Evolutionary conservation across 2,888 invertebrate genomes (phyloP).

Genomic region (Rotaria socialis): DNA sequence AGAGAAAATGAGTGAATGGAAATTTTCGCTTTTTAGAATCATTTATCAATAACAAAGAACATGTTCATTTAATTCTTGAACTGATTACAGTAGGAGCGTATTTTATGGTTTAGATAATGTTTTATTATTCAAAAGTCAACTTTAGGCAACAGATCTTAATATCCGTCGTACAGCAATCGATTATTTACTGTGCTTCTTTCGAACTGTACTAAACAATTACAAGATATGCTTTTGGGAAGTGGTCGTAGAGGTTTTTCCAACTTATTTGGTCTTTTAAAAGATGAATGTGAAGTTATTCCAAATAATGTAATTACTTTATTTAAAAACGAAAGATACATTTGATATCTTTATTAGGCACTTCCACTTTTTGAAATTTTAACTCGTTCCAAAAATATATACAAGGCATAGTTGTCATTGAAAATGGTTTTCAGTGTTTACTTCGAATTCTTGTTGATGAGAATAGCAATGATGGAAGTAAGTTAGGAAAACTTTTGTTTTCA

Average conservation of each 20-base stretch:
- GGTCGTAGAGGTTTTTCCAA: slow-evolving; percentile 83
- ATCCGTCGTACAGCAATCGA: slow-evolving; percentile 80
- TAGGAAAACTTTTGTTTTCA: too few species aligned
- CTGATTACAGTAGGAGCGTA: slow-evolving; percentile 69
- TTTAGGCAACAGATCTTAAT: slow-evolving; percentile 83
- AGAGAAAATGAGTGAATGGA: too few species aligned
- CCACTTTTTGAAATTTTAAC: slow-evolving; percentile 84
- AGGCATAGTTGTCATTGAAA: slow-evolving; percentile 97
- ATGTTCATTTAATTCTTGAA: slow-evolving; percentile 74
- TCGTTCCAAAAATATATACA: slow-evolving; percentile 89
- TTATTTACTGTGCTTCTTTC: slow-evolving; percentile 79
- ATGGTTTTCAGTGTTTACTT: slow-evolving; percentile 89
- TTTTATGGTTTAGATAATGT: not conserved
- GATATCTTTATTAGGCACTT: slow-evolving; percentile 66
- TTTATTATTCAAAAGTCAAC: too few species aligned
- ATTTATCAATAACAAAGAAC: slow-evolving; percentile 82
- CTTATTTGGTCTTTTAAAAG: slow-evolving; percentile 88
- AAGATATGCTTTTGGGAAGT: slow-evolving; percentile 62
- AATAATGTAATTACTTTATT: slow-evolving; percentile 72
- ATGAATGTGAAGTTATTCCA: slow-evolving; percentile 86
- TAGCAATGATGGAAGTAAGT: slow-evolving; percentile 76
- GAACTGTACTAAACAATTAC: slow-evolving; percentile 67
- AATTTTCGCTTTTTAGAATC: slow-evolving; percentile 76
- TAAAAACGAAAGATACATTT: not conserved
- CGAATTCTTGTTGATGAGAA: slow-evolving; percentile 87